Conservation (phyloP, 2,888 invertebrate genomes). For the Schizaphis graminum region DNA sequence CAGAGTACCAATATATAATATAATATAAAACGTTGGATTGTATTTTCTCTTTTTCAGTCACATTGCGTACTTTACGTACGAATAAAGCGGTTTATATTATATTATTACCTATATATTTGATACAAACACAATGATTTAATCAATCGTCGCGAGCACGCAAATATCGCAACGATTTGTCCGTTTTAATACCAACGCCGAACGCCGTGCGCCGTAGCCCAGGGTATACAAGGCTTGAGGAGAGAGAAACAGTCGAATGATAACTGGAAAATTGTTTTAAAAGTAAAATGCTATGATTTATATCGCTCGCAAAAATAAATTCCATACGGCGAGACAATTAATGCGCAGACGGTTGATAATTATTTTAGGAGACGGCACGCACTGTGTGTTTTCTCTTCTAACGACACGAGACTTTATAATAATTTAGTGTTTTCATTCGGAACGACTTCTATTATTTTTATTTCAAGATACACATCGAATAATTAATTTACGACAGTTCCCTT, state of each 20-base stretch:
- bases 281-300: background rate
- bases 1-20: background rate
- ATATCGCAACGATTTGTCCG: background rate
- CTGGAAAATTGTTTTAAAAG: background rate
- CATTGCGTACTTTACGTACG: background rate
- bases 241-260: background rate
- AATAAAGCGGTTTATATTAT: background rate
- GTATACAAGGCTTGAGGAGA: background rate
- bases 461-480: conserved; percentile 56
- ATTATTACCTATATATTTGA: background rate
- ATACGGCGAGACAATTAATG: background rate
- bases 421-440: conserved; percentile 59
- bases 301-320: background rate
- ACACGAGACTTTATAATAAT: conserved; percentile 54
- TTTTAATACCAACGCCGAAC: background rate
- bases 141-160: background rate
- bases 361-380: conserved; percentile 16
- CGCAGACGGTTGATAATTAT: conserved; percentile 32
- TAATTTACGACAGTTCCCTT: conserved; percentile 52
- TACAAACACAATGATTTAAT: background rate
- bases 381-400: conserved; percentile 54
- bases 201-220: no score
- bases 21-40: background rate
- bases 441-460: conserved; percentile 52
- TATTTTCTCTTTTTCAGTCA: background rate